A percentile compares a stretch with the other conserved stretches of the same genome.
These are phyloP conservation scores for Clupea harengus DNA, from an alignment of 2,113 vertebrate species.

Conservation along the genomic window DNA sequence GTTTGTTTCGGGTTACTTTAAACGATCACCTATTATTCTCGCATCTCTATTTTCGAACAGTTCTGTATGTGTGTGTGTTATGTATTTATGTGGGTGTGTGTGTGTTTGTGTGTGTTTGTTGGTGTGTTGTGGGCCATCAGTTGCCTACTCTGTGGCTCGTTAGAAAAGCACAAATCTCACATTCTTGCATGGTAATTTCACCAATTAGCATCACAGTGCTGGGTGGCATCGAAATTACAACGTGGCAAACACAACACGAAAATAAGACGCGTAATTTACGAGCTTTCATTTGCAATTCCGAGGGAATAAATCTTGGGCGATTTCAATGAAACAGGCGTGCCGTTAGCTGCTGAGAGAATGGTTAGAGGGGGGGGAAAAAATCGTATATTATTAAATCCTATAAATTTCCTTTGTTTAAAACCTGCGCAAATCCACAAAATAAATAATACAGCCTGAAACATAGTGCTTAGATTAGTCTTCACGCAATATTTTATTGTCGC, in stretches of 20 bases:
- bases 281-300: constrained; percentile 91
- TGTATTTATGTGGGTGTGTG: not conserved
- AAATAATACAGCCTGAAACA: not conserved
- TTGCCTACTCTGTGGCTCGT: constrained; percentile 50
- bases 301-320: constrained; percentile 83
- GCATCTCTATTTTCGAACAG: not conserved
- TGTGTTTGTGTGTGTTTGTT: constrained; percentile 5
- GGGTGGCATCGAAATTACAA: constrained; percentile 76
- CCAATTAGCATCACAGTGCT: constrained; percentile 87
- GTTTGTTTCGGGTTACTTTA: not conserved
- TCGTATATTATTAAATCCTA: constrained; percentile 10
- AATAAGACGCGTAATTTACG: constrained; percentile 86
- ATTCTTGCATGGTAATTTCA: constrained; percentile 77
- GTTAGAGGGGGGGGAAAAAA: not conserved
- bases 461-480: not conserved
- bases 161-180: constrained; percentile 80
- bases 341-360: not conserved
- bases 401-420: constrained; percentile 9
- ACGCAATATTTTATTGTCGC: not conserved
- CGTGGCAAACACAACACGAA: constrained; percentile 78
- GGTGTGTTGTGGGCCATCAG: constrained; percentile 14
- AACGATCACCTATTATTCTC: not conserved
- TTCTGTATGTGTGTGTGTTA: not conserved
- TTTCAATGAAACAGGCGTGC: constrained; percentile 79
- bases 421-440: not conserved